Percentiles rank a stretch among this genome's conserved stretches.
These are phyloP conservation scores for Leistus spinibarbis DNA, from an alignment of 2,888 invertebrate species.

Conservation along the genomic window DNA sequence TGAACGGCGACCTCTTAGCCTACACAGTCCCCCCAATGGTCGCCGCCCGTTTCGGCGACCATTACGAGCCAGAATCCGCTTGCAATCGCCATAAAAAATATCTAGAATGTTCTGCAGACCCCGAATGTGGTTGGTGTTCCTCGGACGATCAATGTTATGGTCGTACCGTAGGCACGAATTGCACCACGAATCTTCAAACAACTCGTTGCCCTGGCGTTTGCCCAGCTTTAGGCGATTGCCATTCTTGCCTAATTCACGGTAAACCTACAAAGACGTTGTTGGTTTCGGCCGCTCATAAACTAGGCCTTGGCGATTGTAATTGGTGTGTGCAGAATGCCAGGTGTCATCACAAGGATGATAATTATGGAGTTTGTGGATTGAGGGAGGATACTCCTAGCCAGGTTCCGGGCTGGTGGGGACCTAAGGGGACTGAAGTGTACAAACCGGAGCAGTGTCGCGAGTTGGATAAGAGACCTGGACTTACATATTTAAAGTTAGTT, in stretches of 20 bases:
- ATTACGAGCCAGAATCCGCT: constrained; percentile 75
- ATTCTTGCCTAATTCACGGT: constrained; percentile 85
- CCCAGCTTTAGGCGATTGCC: constrained; percentile 86
- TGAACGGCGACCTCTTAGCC: constrained; percentile 85
- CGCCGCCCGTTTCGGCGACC: constrained; percentile 68
- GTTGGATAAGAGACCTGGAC: constrained; percentile 81
- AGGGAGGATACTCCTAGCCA: constrained; percentile 80
- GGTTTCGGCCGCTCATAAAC: constrained; percentile 74
- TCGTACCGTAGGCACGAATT: constrained; percentile 84
- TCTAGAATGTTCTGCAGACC: constrained; percentile 84
- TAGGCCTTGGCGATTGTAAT: constrained; percentile 80
- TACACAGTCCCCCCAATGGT: constrained; percentile 86
- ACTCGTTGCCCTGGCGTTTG: constrained; percentile 89
- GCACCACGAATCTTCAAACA: constrained; percentile 88
- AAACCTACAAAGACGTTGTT: constrained; percentile 61
- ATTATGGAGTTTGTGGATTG: constrained; percentile 80
- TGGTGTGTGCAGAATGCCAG: constrained; percentile 94
- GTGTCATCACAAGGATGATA: constrained; percentile 85
- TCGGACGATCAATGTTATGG: constrained; percentile 74
- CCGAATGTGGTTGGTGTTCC: constrained; percentile 94
- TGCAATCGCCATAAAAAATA: constrained; percentile 77
- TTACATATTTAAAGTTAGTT: constrained; percentile 75
- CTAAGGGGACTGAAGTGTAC: constrained; percentile 67
- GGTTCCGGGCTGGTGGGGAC: constrained; percentile 90
- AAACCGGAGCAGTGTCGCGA: constrained; percentile 78